Evolutionary conservation across 1,140 invertebrate genomes (phyloP).

Genomic region (Zaprionus capensis): DNA sequence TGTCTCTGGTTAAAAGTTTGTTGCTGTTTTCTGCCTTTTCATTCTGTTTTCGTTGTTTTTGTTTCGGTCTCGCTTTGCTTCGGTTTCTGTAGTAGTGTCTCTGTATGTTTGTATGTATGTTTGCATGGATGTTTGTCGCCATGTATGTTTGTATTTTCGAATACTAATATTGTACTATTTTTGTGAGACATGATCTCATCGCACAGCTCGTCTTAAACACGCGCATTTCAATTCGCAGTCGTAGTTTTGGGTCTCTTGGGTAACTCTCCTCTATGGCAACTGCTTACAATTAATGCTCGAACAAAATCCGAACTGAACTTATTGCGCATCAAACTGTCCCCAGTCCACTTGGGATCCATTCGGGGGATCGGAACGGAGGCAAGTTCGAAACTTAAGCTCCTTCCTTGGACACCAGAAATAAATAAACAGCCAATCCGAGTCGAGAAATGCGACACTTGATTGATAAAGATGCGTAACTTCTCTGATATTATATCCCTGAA

Average conservation of each 20-base stretch:
- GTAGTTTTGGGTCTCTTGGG: slow-evolving; percentile 26
- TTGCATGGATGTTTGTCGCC: slow-evolving; percentile 47
- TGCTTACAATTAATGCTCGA: slow-evolving; percentile 22
- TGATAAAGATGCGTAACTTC: not conserved
- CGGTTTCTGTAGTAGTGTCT: slow-evolving; percentile 34
- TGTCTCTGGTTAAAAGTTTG: slow-evolving; percentile 49
- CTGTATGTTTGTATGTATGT: slow-evolving; percentile 40
- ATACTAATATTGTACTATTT: slow-evolving; percentile 70
- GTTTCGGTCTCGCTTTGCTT: slow-evolving; percentile 68
- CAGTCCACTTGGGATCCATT: slow-evolving; percentile 7
- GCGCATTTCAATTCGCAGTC: slow-evolving; percentile 54
- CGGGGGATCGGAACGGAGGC: not conserved
- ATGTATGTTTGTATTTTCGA: slow-evolving; percentile 56
- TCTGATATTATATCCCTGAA: not conserved
- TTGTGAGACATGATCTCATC: slow-evolving; percentile 77
- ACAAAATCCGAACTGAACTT: not conserved
- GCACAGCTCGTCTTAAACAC: slow-evolving; percentile 64
- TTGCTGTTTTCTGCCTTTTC: slow-evolving; percentile 46
- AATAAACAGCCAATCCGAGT: not conserved
- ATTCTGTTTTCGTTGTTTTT: slow-evolving; percentile 48
- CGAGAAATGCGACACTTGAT: not conserved
- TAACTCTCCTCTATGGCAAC: slow-evolving; percentile 27
- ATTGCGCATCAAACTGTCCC: slow-evolving; percentile 3
- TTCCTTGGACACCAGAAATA: not conserved
- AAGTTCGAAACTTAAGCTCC: not conserved